Conservation (phyloP, 2,888 invertebrate genomes). For the Prosapia bicincta region DNA sequence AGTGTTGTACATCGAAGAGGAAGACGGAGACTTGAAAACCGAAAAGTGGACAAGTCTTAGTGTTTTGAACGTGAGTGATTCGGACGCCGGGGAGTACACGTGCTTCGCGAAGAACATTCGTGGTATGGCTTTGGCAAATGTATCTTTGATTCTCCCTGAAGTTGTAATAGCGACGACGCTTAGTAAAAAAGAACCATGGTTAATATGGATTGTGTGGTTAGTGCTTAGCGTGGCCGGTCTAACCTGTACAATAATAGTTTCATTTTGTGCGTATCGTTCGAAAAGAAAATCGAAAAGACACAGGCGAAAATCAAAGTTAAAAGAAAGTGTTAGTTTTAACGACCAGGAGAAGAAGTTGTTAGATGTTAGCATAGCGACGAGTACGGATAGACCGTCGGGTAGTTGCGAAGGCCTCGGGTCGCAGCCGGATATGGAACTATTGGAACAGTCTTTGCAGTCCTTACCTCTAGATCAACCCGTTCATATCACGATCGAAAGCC, state of each 20-base stretch:
- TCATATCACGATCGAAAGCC: constrained; percentile 54
- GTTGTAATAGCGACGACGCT: constrained; percentile 75
- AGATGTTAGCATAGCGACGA: constrained; percentile 73
- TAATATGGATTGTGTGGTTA: constrained; percentile 67
- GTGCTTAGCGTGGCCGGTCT: constrained; percentile 66
- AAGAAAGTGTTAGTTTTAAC: constrained; percentile 76
- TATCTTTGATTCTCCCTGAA: constrained; percentile 62
- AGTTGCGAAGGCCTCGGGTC: constrained; percentile 65
- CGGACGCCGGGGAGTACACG: constrained; percentile 80
- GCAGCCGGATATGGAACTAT: constrained; percentile 55
- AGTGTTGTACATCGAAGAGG: constrained; percentile 45
- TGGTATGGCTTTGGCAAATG: constrained; percentile 52
- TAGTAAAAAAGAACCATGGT: constrained; percentile 66
- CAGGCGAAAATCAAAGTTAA: constrained; percentile 62
- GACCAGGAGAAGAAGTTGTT: constrained; percentile 85
- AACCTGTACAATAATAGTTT: constrained; percentile 58
- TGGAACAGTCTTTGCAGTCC: constrained; percentile 43
- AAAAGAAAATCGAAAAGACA: constrained; percentile 50
- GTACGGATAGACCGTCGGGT: constrained; percentile 45
- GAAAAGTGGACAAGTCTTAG: constrained; percentile 77
- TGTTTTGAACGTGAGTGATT: constrained; percentile 74
- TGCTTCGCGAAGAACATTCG: constrained; percentile 69
- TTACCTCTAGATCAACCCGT: constrained; percentile 46
- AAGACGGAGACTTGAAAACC: constrained; percentile 36
- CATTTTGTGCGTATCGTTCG: constrained; percentile 54